Base-by-base conservation (phyloP, 2,113 vertebrate species). In the Chaetorhynchus papuensis region DNA sequence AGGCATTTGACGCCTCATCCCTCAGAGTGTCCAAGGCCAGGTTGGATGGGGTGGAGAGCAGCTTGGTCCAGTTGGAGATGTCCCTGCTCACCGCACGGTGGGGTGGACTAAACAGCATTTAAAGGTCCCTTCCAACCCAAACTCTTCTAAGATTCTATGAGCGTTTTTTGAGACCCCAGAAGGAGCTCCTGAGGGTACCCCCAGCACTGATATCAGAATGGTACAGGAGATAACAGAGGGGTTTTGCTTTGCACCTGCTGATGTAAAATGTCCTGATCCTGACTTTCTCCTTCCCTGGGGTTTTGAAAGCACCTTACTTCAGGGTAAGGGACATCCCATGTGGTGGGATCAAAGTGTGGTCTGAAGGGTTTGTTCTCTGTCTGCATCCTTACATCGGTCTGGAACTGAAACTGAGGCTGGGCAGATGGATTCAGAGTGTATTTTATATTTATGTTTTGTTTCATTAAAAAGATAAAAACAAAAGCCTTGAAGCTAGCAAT, bases 121-220 rank as follows among this genome's bases (percentile, higher is more conserved):
- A 24, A 42, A 70, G 19, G 17, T 50, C 22, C 56, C 22, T 63
- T 77, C 41, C 56, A n/a, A 2, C 64, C 13, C n/a, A 41, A 24
- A n/a, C 64, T 45, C 64, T 23, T 13, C 63, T 24, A 0, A 35
- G 27, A 42, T 31, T 30, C 7, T 41, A 0, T 1, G 2, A 3
- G 10, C 8, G 2, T 59, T 54, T 60, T 79, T n/a, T 23, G 35
- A 54, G 33, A 52, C 70, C 23, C 68, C 30, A 15, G 13, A 50
- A 31, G 30, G 14, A 69, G 37, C 26, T 90, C 76, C 44, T 56
- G 52, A 7, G 5, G 7, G 52, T 30, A 12, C 26, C 35, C 24
- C 31, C 44, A 21, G 41, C 3, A 4, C 61, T 37, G 30, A 15
- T 47, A 4, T 0, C 68, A 22, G 30, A 53, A 23, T 3, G 21